Conservation (phyloP, 2,797 vertebrate genomes). For the Leptodactylus fallax region DNA sequence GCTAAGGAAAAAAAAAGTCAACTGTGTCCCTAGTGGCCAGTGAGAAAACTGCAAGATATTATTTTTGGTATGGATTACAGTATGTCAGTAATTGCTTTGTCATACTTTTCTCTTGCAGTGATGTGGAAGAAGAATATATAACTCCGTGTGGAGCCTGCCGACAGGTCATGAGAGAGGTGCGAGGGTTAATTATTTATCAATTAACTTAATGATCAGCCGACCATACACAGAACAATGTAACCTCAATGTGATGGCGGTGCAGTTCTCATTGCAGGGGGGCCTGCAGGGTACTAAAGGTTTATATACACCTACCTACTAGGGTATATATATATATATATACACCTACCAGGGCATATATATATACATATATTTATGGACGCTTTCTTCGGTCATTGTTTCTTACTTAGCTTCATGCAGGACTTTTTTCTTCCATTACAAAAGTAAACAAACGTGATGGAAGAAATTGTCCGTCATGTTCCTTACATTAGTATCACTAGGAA, state of each 20-base stretch:
- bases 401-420: too few relatives aligned
- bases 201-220: background rate
- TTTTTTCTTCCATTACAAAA: too few relatives aligned
- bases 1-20: too few relatives aligned
- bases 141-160: slow-evolving; percentile 90
- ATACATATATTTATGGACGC: too few relatives aligned
- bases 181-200: background rate
- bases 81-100: background rate
- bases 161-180: slow-evolving; percentile 95
- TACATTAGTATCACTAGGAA: too few relatives aligned
- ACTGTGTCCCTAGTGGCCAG: background rate
- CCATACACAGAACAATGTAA: background rate
- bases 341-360: too few relatives aligned
- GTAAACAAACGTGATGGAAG: too few relatives aligned
- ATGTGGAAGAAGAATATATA: slow-evolving; percentile 82
- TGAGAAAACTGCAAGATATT: background rate
- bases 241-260: too few relatives aligned
- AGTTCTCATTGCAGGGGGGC: background rate
- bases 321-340: background rate
- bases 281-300: background rate
- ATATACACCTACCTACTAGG: background rate
- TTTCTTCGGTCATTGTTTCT: too few relatives aligned
- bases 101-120: slow-evolving; percentile 72
- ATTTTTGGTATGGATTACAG: background rate
- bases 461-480: too few relatives aligned